These are phyloP conservation scores for Drosophila ogumai DNA, from an alignment of 1,140 invertebrate species.

Conservation along the genomic window DNA sequence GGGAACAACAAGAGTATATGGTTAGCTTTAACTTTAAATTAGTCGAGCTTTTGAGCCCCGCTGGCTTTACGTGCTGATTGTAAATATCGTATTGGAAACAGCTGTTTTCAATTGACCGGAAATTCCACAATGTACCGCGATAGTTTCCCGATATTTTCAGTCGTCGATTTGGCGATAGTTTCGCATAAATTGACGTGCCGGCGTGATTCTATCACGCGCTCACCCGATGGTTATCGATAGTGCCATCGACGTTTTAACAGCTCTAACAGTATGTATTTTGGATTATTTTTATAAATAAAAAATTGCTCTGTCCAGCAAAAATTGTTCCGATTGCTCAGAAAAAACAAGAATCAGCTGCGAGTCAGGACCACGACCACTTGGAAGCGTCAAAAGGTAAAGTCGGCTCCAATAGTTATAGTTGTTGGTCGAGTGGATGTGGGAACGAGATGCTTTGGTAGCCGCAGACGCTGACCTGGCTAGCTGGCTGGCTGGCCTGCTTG, in stretches of 20 bases:
- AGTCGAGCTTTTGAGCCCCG: too few species aligned
- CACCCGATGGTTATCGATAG: not conserved
- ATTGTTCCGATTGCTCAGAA: not conserved
- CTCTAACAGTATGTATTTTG: conserved; percentile 19
- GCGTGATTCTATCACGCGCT: too few species aligned
- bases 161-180: not conserved
- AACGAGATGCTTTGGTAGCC: conserved; percentile 26
- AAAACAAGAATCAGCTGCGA: conserved; percentile 21
- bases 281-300: conserved; percentile 17
- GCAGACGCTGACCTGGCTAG: conserved; percentile 24
- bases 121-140: too few species aligned
- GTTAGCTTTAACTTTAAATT: too few species aligned
- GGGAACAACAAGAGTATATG: too few species aligned
- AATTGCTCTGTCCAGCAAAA: conserved; percentile 2
- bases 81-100: too few species aligned
- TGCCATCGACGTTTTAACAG: not conserved
- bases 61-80: too few species aligned
- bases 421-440: conserved; percentile 11
- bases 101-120: too few species aligned
- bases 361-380: not conserved
- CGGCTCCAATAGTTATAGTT: conserved; percentile 2
- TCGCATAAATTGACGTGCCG: not conserved
- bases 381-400: conserved; percentile 47
- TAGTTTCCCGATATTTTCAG: too few species aligned
- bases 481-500: conserved; percentile 43